Evolutionary conservation across 2,113 vertebrate genomes (phyloP).

Genomic region (Onychorhynchus coronatus): DNA sequence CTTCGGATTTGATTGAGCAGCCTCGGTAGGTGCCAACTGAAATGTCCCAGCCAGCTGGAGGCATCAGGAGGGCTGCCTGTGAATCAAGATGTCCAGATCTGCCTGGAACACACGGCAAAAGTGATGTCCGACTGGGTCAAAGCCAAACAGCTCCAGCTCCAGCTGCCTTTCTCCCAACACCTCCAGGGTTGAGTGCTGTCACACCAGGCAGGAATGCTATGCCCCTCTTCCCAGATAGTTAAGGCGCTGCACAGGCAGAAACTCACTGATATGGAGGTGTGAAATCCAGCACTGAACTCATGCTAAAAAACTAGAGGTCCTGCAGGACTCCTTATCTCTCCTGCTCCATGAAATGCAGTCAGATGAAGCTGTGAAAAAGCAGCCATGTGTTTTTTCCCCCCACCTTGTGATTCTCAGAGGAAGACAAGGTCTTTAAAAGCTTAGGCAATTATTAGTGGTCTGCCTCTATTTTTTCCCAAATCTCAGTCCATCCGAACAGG

Average conservation of each 20-base stretch:
- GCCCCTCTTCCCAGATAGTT: not conserved
- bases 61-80: not conserved
- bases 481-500: not conserved
- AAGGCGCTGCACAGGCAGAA: not conserved
- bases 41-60: not conserved
- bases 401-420: not conserved
- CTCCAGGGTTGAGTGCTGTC: not conserved
- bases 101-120: not conserved
- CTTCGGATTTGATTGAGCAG: accelerated
- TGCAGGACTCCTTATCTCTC: not conserved
- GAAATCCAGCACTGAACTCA: not conserved
- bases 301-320: not conserved
- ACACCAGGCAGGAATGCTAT: not conserved
- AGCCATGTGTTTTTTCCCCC: accelerated
- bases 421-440: not conserved
- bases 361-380: not conserved
- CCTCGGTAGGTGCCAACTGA: not conserved
- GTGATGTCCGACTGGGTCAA: not conserved
- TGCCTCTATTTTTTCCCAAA: not conserved
- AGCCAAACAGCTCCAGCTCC: not conserved
- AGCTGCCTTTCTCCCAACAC: not conserved
- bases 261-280: not conserved
- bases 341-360: not conserved
- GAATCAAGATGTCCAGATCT: not conserved
- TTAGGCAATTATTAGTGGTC: not conserved